Evolutionary conservation across 2,888 invertebrate species (phyloP).

Genomic region (Neoitamus cyanurus): DNA sequence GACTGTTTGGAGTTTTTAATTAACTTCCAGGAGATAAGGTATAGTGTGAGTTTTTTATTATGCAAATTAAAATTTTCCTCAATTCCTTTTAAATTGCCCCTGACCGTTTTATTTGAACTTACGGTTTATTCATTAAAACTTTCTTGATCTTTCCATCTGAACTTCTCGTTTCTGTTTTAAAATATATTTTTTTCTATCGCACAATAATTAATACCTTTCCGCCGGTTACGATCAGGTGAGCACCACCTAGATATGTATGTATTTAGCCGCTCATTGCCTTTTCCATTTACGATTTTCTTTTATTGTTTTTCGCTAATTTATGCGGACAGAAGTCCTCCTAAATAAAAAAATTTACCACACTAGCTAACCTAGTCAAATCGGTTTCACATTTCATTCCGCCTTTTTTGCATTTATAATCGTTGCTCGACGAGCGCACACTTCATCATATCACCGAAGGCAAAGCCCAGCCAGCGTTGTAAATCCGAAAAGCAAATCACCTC

Average conservation of each 20-base stretch:
- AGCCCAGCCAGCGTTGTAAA: background rate
- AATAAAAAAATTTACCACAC: background rate
- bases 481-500: background rate
- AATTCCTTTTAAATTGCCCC: background rate
- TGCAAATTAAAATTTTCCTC: background rate
- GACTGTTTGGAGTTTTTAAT: background rate
- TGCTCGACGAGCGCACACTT: background rate
- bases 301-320: background rate
- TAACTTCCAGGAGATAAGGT: background rate
- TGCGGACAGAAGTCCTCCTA: background rate
- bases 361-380: background rate
- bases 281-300: background rate
- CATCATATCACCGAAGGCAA: background rate
- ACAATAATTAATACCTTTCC: background rate
- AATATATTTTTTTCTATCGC: background rate
- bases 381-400: background rate
- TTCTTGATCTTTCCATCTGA: background rate
- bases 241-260: background rate
- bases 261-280: background rate
- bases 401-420: background rate
- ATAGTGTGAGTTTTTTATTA: background rate
- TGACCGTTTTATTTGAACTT: background rate
- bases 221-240: background rate
- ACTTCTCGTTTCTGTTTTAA: background rate
- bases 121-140: background rate